Conservation (phyloP, 2,113 vertebrate genomes). For the Gnathonemus echidnorhynchus region DNA sequence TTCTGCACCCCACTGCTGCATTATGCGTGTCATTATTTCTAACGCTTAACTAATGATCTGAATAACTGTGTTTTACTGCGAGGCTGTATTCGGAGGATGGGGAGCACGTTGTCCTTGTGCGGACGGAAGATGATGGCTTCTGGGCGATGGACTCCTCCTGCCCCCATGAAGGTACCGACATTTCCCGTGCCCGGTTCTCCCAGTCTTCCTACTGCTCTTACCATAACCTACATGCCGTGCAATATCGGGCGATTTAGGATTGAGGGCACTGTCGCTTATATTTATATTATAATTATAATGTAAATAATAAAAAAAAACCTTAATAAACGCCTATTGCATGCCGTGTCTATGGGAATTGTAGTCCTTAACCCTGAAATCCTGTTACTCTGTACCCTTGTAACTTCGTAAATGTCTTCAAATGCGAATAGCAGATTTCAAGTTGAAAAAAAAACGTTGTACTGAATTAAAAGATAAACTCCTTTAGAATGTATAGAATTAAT, state of each 20-base stretch:
- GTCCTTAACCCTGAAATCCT: background rate
- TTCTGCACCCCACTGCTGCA: background rate
- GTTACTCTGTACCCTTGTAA: background rate
- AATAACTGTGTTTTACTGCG: background rate
- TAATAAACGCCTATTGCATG: background rate
- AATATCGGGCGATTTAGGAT: background rate
- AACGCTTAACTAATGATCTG: background rate
- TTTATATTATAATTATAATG: background rate
- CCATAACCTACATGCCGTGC: background rate
- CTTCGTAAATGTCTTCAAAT: background rate
- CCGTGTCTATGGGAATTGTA: background rate
- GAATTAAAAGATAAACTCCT: background rate
- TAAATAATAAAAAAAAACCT: background rate
- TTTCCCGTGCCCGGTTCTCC: background rate
- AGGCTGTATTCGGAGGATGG: slow-evolving; percentile 55
- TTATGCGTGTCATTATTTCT: background rate
- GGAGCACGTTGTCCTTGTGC: slow-evolving; percentile 49
- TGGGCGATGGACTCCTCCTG: slow-evolving; percentile 60
- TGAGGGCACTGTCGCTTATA: background rate
- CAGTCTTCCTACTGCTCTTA: background rate
- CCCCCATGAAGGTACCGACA: slow-evolving; percentile 50
- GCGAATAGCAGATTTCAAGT: background rate
- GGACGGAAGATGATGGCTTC: slow-evolving; percentile 41
- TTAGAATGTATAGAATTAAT: background rate
- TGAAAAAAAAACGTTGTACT: background rate